Conservation (phyloP, 2,797 vertebrate species). For the Labroides dimidiatus region DNA sequence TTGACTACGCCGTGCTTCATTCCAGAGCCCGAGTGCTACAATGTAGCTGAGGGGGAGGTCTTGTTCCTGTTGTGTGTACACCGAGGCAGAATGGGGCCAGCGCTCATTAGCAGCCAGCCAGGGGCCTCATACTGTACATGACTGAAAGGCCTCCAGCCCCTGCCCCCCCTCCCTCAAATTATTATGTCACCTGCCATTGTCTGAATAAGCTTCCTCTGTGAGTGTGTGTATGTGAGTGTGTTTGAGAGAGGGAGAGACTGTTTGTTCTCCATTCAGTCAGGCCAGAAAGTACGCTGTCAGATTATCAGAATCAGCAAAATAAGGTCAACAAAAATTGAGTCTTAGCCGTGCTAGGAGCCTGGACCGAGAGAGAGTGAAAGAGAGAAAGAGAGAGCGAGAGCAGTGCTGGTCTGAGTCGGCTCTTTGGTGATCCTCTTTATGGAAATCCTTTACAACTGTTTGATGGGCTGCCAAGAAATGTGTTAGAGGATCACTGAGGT, state of each 20-base stretch:
- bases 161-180: conserved; percentile 20
- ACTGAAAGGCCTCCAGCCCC: conserved; percentile 48
- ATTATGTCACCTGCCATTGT: conserved; percentile 74
- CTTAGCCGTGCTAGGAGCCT: not conserved
- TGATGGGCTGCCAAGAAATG: not conserved
- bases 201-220: conserved; percentile 15
- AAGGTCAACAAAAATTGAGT: not conserved
- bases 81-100: conserved; percentile 63
- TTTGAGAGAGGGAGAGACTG: not conserved
- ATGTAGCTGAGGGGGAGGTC: conserved; percentile 16
- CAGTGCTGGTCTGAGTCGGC: not conserved
- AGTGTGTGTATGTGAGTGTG: not conserved
- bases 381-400: too few relatives aligned
- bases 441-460: not conserved
- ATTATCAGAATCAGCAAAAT: not conserved
- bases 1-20: conserved; percentile 20
- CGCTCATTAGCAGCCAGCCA: conserved; percentile 65
- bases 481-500: not conserved
- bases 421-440: not conserved
- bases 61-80: conserved; percentile 42
- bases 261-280: conserved; percentile 25
- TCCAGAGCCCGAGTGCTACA: conserved; percentile 30
- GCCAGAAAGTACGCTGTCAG: not conserved
- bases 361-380: too few relatives aligned
- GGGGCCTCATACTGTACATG: conserved; percentile 63